Evolutionary conservation across 1,140 invertebrate genomes (phyloP).

Genomic region (Sinonovacula constricta): DNA sequence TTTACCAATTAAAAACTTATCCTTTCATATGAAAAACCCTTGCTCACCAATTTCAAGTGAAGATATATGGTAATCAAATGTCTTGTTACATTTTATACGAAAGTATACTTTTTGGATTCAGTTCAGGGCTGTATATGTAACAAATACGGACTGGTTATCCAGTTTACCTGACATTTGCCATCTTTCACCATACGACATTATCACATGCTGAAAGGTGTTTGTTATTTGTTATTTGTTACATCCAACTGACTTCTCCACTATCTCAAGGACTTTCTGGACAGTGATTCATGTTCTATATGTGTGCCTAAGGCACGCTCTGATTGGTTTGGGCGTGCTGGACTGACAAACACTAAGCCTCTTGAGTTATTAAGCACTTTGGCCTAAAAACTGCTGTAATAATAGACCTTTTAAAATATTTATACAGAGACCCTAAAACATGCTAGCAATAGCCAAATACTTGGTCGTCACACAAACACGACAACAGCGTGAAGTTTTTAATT

Average conservation of each 20-base stretch:
- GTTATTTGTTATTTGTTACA: too few relatives aligned
- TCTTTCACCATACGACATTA: too few relatives aligned
- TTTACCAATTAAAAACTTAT: too few relatives aligned
- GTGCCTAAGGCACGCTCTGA: slow-evolving; percentile 24
- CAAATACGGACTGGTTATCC: too few relatives aligned
- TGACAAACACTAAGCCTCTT: slow-evolving; percentile 44
- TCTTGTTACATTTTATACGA: too few relatives aligned
- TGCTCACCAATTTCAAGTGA: too few relatives aligned
- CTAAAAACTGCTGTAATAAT: slow-evolving; percentile 25
- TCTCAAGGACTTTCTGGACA: slow-evolving; percentile 30
- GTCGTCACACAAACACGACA: slow-evolving; percentile 47
- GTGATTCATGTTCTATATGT: slow-evolving; percentile 34
- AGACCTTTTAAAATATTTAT: slow-evolving; percentile 61
- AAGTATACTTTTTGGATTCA: too few relatives aligned
- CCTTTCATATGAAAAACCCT: too few relatives aligned
- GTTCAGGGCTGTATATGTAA: too few relatives aligned
- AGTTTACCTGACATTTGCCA: too few relatives aligned
- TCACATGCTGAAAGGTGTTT: too few relatives aligned
- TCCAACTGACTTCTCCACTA: slow-evolving; percentile 14
- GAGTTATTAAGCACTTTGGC: slow-evolving; percentile 47
- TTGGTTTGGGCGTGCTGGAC: slow-evolving; percentile 39
- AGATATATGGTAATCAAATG: too few relatives aligned
- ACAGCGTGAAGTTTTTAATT: slow-evolving; percentile 51
- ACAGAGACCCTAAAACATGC: slow-evolving; percentile 41
- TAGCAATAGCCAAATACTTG: slow-evolving; percentile 39